Evolutionary conservation across 2,888 invertebrate species (phyloP), one percentile per base, ranked within the genome.

Genomic region (Tetanocera ferruginea): DNA sequence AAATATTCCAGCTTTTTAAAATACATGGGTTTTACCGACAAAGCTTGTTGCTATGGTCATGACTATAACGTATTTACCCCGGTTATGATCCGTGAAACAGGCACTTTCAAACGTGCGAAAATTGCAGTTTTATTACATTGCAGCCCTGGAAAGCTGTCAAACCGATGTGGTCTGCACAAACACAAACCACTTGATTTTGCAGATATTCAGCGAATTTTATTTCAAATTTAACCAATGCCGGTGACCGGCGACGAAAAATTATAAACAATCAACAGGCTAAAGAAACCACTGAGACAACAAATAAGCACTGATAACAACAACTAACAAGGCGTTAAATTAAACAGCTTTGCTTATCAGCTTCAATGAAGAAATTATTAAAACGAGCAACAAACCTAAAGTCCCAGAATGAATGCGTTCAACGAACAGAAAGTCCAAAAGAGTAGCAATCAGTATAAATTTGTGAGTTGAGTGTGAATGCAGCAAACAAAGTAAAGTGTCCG

Each of bases 301-400:
- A 37, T 55, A 19, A 34, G 14, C 57, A 23, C 34, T 57, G 72
- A 72, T 72, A 72, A 72, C 19, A 34, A 23, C 11, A 6, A 31
- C 57, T 11, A 60, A 23, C 14, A 43, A 60, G 25, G 57, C 37
- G 19, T 57, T 19, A 19, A 72, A 31, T 23, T 37, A 34, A 34
- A 37, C 23, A 34, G 69, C 28, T 49, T 14, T n/a, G 11, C 51
- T 72, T 72, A 72, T 72, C 72, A 69, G 49, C 28, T 28, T 25
- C 5, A 57, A 28, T 11, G 17, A 23, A 57, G 51, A 69, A 57
- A 23, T 6, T 3, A 23, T 23, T 25, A 60, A 60, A 55, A n/a
- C 19, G 55, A 55, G 23, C 8, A 51, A 23, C 23, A 57, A 57
- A 57, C 51, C 28, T 52, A 17, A 28, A 14, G 5, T 31, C 19